phyloP scores from a whole-genome alignment of 2,888 invertebrate species.

The Nowickia ferox region DNA sequence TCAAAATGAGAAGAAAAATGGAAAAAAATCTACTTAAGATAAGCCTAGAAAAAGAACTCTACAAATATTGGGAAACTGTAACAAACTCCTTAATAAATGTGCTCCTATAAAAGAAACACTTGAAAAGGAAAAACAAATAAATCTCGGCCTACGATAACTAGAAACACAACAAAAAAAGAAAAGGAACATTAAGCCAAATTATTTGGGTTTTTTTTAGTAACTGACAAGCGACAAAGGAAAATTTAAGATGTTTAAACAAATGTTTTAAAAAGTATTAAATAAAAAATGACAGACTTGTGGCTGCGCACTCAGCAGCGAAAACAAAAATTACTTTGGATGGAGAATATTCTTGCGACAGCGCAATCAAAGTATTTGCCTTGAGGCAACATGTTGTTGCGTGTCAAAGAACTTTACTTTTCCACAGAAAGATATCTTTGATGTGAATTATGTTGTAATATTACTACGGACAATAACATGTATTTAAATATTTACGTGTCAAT shows the following conservation, averaged over 20 bases:
- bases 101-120: background rate
- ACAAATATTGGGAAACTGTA: conserved; percentile 51
- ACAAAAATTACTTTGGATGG: background rate
- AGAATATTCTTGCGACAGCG: background rate
- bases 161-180: conserved; percentile 1
- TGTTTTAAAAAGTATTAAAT: conserved; percentile 32
- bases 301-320: background rate
- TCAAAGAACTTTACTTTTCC: conserved; percentile 55
- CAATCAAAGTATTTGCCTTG: conserved; percentile 60
- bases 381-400: conserved; percentile 54
- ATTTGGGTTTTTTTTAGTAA: conserved; percentile 37
- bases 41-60: background rate
- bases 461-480: background rate
- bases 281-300: conserved; percentile 17
- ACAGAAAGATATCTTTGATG: conserved; percentile 21
- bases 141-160: conserved; percentile 58
- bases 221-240: conserved; percentile 23
- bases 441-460: conserved; percentile 56
- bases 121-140: conserved; percentile 51
- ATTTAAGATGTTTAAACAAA: conserved; percentile 30
- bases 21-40: conserved; percentile 26
- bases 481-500: conserved; percentile 44
- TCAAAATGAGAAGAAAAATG: conserved; percentile 19
- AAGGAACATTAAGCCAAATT: conserved; percentile 52
- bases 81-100: conserved; percentile 21